phyloP scores from a whole-genome alignment of 2,113 vertebrate genomes.

The Pteropus alecto region DNA sequence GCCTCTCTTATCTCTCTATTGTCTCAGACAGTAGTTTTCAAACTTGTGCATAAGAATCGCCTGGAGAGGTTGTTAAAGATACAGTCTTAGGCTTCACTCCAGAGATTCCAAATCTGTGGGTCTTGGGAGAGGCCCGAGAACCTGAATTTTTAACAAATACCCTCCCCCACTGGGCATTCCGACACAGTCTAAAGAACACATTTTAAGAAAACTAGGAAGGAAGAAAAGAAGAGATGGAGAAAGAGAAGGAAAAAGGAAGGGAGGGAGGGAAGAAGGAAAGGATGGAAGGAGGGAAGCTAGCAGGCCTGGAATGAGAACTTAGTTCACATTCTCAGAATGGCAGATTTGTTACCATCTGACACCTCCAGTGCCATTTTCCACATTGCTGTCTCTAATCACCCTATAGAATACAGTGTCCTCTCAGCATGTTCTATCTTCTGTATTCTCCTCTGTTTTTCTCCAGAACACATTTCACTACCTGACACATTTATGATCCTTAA shows the following conservation, averaged over 20 bases:
- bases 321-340: background rate
- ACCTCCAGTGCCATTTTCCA: background rate
- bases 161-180: background rate
- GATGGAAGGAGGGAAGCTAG: background rate
- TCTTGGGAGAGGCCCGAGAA: background rate
- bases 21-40: background rate
- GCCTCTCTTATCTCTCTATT: background rate
- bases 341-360: background rate
- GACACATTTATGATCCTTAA: background rate
- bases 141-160: background rate
- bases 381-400: background rate
- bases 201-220: background rate
- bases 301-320: background rate
- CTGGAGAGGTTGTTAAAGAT: background rate
- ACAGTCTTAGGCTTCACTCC: background rate
- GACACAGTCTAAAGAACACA: background rate
- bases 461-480: background rate
- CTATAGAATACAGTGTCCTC: background rate
- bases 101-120: background rate
- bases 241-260: background rate
- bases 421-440: background rate
- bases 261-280: background rate
- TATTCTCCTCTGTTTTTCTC: background rate
- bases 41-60: background rate
- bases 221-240: background rate